Percentiles rank a stretch among this genome's conserved stretches.
Evolutionary conservation across 2,888 invertebrate genomes (phyloP).

Genomic region (Prosopocoilus inquinatus): DNA sequence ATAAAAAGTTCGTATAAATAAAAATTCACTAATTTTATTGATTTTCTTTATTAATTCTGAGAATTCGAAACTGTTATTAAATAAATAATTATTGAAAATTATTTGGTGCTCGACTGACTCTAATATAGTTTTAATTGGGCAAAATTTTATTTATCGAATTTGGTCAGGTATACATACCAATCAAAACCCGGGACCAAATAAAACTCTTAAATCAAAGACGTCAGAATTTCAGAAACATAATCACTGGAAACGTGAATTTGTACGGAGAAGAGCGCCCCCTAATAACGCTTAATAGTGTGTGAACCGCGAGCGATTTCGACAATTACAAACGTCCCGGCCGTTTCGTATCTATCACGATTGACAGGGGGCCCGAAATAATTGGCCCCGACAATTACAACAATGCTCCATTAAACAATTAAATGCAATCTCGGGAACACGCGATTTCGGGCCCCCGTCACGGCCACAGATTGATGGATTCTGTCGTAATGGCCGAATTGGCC

Average conservation of each 20-base stretch:
- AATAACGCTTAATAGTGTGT: constrained; percentile 3
- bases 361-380: constrained; percentile 14
- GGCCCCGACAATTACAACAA: constrained; percentile 39
- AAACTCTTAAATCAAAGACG: too few relatives aligned
- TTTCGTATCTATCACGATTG: constrained; percentile 17
- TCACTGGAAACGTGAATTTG: not conserved
- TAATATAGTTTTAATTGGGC: too few relatives aligned
- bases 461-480: constrained; percentile 42
- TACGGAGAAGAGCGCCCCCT: not conserved
- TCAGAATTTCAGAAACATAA: too few relatives aligned
- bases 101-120: too few relatives aligned
- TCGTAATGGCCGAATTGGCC: constrained; percentile 22
- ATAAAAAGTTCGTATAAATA: too few relatives aligned
- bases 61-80: too few relatives aligned
- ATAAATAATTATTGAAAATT: too few relatives aligned
- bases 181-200: too few relatives aligned
- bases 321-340: not conserved
- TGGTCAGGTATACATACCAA: too few relatives aligned
- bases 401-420: constrained; percentile 49
- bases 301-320: constrained; percentile 1
- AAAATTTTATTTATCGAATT: too few relatives aligned
- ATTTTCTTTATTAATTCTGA: too few relatives aligned
- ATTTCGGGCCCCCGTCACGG: constrained; percentile 42
- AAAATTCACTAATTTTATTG: too few relatives aligned
- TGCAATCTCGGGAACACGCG: constrained; percentile 47